Evolutionary conservation across 2,888 invertebrate species (phyloP).

Genomic region (Baccha elongata): DNA sequence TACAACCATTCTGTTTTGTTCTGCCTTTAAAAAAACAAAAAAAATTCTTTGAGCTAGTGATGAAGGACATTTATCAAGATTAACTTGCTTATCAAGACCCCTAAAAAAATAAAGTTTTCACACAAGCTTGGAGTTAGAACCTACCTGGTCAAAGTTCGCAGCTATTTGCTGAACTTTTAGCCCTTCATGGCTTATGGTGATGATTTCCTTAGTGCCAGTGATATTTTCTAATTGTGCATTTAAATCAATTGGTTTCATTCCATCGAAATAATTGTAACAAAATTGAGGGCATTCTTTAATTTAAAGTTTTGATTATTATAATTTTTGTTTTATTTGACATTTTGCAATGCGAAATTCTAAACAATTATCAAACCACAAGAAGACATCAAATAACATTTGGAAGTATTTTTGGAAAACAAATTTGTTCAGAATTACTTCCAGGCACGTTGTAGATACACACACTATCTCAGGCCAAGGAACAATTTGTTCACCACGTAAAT

Average conservation of each 20-base stretch:
- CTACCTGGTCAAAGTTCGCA: slow-evolving; percentile 30
- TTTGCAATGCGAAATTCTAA: slow-evolving; percentile 9
- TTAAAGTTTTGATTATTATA: slow-evolving; percentile 2
- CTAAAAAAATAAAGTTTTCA: neutral
- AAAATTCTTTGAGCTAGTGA: neutral
- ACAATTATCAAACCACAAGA: neutral
- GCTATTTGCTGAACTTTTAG: slow-evolving; percentile 22
- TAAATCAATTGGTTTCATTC: slow-evolving; percentile 57
- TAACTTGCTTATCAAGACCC: neutral
- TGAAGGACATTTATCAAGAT: neutral
- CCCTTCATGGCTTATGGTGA: slow-evolving; percentile 7
- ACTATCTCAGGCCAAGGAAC: no score
- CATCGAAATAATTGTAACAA: slow-evolving; percentile 27
- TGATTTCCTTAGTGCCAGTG: slow-evolving; percentile 1
- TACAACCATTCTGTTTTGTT: slow-evolving; percentile 81
- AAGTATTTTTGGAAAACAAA: neutral
- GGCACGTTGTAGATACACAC: no score
- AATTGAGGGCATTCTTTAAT: slow-evolving; percentile 3
- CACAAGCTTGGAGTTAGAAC: neutral
- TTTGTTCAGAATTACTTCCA: neutral
- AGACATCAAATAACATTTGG: neutral
- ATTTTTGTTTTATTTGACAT: slow-evolving; percentile 15
- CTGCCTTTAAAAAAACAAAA: slow-evolving; percentile 17
- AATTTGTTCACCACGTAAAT: no score
- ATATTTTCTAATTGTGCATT: slow-evolving; percentile 24